Percentiles rank a stretch among this genome's conserved stretches.
These are phyloP conservation scores for Mastacembelus armatus DNA, from an alignment of 2,797 vertebrate genomes.

Conservation along the genomic window DNA sequence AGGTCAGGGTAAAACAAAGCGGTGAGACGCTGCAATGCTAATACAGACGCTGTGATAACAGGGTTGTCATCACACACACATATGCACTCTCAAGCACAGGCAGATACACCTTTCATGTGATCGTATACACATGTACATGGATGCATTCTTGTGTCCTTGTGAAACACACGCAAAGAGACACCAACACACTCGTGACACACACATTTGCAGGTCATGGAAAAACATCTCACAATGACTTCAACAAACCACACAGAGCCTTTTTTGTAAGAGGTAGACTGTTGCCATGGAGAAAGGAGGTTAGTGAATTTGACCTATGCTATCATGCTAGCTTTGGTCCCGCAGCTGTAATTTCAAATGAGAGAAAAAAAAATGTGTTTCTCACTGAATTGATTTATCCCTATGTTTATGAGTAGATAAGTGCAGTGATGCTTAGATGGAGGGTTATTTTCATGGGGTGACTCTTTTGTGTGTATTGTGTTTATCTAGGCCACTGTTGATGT, in stretches of 20 bases:
- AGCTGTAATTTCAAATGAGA: constrained; percentile 84
- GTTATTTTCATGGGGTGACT: constrained; percentile 82
- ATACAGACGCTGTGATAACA: constrained; percentile 86
- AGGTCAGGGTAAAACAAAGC: constrained; percentile 99
- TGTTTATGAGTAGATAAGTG: constrained; percentile 86
- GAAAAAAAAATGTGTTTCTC: constrained; percentile 75
- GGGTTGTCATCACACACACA: constrained; percentile 59
- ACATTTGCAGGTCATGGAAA: constrained; percentile 54
- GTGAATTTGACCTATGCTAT: constrained; percentile 84
- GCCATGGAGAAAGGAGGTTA: constrained; percentile 84
- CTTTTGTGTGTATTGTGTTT: constrained; percentile 85
- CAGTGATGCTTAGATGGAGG: constrained; percentile 83
- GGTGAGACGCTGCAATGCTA: constrained; percentile 91
- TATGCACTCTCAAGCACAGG: constrained; percentile 12
- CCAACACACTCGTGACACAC: constrained; percentile 31
- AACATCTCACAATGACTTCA: constrained; percentile 74
- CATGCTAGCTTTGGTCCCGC: constrained; percentile 79
- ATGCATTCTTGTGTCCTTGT: constrained; percentile 36
- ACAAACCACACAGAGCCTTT: constrained; percentile 65
- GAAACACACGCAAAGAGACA: constrained; percentile 33
- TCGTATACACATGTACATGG: constrained; percentile 29
- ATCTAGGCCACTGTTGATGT: constrained; percentile 85
- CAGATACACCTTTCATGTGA: constrained; percentile 40
- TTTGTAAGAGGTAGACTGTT: constrained; percentile 74
- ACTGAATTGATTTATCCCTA: constrained; percentile 84